Base-by-base conservation (phyloP, 1,140 invertebrate genomes). In the Papilio polytes region DNA sequence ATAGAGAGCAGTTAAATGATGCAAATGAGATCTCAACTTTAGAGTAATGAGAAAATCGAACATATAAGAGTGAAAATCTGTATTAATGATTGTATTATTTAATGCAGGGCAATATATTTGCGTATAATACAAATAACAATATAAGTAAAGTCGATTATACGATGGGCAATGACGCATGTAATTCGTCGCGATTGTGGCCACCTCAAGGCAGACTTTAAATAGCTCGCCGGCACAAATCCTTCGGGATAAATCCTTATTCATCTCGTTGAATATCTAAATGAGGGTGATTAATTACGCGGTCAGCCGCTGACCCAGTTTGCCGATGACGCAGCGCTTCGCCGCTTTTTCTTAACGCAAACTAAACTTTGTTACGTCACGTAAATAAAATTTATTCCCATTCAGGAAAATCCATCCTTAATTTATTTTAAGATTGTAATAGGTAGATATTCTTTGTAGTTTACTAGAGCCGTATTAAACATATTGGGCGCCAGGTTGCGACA, bases 221-320 rank as follows among this genome's bases (percentile, higher is more conserved):
- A 70, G 63, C 13, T 6, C 63, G 13, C 13, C 22, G 26, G 26
- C 63, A 70, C 63, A 70, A 70, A 70, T 70, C 63, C 26, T 70
- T 31, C 26, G 13, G 26, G 63, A 70, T 70, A 70, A 70, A 70
- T 70, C 26, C 63, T 31, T 70, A 70, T 70, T 70, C 22, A 70
- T 70, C 63, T 15, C 63, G 63, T 70, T 31, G 63, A 70, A 70
- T 36, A 70, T 70, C 63, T 70, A 70, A 70, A 70, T 70, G 63
- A 70, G 63, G 63, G 63, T 70, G 63, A 70, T 70, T 70, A 31
- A 70, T 70, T 31, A 70, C 26, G 63, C 63, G 63, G 63, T 70
- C 63, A 70, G 63, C 26, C 63, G 63, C 63, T 70, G 63, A 70
- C 63, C 63, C 63, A 70, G 63, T 70, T 70, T 26, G 3, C 63